Evolutionary conservation across 2,113 vertebrate species (phyloP).

Genomic region (Eonycteris spelaea): DNA sequence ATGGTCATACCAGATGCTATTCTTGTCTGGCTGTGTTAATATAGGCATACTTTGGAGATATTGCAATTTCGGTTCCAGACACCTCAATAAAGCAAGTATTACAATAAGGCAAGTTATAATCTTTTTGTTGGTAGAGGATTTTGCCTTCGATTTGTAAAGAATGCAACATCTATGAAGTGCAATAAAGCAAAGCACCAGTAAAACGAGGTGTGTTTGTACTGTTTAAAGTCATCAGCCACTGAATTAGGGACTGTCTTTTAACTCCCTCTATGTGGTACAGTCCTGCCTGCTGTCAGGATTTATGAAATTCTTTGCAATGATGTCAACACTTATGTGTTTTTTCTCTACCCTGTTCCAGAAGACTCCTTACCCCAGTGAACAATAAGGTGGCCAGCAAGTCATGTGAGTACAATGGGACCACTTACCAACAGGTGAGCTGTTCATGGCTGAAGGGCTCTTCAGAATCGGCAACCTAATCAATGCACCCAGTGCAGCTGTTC

Average conservation of each 20-base stretch:
- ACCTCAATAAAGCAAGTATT: neutral
- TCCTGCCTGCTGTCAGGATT: conserved; percentile 36
- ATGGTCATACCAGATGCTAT: neutral
- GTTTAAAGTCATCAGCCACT: neutral
- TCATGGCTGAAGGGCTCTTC: conserved; percentile 85
- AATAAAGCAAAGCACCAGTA: neutral
- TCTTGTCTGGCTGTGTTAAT: conserved; percentile 35
- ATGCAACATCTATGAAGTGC: neutral
- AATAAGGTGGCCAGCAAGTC: conserved; percentile 83
- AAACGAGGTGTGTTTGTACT: neutral
- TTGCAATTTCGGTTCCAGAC: neutral
- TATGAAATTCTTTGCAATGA: conserved; percentile 54
- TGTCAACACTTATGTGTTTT: conserved; percentile 23
- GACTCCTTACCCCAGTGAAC: conserved; percentile 80
- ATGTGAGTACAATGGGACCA: conserved; percentile 85
- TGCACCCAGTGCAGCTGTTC: conserved; percentile 88
- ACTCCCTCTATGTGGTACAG: conserved; percentile 20
- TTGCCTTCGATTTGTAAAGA: neutral
- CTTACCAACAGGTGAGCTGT: conserved; percentile 86
- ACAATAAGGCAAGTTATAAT: neutral
- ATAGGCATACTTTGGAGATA: neutral
- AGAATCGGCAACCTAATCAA: conserved; percentile 85
- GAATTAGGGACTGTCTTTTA: neutral
- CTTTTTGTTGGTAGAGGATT: neutral
- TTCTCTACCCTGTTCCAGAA: conserved; percentile 77